phyloP scores from a whole-genome alignment of 2,888 invertebrate genomes.

The Mesochorus sp. region DNA sequence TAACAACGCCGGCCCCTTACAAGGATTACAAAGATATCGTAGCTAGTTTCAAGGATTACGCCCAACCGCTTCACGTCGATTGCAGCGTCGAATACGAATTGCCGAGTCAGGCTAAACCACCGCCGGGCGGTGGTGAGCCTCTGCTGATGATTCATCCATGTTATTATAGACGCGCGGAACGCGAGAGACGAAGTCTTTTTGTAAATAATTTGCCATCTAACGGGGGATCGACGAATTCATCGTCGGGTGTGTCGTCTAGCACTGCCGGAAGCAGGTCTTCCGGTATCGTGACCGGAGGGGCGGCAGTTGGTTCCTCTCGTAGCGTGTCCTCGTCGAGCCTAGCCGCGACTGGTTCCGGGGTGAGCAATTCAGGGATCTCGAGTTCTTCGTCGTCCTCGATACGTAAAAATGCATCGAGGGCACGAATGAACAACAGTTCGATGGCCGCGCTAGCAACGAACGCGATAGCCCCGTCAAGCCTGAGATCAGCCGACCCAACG shows the following conservation, averaged over 20 bases:
- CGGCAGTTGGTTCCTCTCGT: constrained; percentile 36
- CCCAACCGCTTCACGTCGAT: constrained; percentile 93
- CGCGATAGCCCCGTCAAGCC: constrained; percentile 55
- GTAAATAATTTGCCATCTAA: constrained; percentile 91
- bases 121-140: constrained; percentile 90
- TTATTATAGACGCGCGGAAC: constrained; percentile 93
- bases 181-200: constrained; percentile 91
- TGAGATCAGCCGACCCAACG: constrained; percentile 41
- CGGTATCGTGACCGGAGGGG: constrained; percentile 22
- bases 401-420: constrained; percentile 6
- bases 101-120: constrained; percentile 94
- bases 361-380: neutral
- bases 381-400: constrained; percentile 12
- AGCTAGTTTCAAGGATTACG: constrained; percentile 88
- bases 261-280: constrained; percentile 56
- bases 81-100: constrained; percentile 96
- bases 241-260: constrained; percentile 66
- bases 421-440: constrained; percentile 46
- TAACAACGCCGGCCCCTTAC: constrained; percentile 55
- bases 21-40: constrained; percentile 65
- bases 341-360: constrained; percentile 65
- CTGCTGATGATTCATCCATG: constrained; percentile 95
- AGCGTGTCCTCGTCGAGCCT: constrained; percentile 67
- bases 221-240: constrained; percentile 78
- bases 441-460: constrained; percentile 47